These are phyloP conservation scores for Trissolcus brochymenae DNA, from an alignment of 2,888 invertebrate species.

Conservation along the genomic window DNA sequence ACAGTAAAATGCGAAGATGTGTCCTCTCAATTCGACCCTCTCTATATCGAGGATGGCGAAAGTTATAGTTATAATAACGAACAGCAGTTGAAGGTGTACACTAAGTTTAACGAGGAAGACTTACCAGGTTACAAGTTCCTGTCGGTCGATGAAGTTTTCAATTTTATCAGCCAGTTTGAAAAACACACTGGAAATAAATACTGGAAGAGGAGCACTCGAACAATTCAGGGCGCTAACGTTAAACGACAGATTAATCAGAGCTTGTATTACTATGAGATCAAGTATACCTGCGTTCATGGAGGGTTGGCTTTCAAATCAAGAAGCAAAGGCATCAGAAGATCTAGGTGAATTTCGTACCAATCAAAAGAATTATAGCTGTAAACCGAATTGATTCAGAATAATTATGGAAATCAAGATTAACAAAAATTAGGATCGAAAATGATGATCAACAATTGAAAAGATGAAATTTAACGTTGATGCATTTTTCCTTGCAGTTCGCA, in stretches of 20 bases:
- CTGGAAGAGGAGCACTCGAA: constrained; percentile 39
- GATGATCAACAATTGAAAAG: not conserved
- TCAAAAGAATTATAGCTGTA: not conserved
- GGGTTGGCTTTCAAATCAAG: constrained; percentile 40
- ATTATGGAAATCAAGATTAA: not conserved
- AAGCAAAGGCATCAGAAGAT: constrained; percentile 36
- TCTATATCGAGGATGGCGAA: constrained; percentile 14
- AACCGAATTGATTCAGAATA: not conserved
- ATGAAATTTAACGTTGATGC: too few species aligned
- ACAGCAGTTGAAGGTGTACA: constrained; percentile 8
- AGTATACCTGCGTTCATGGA: constrained; percentile 38
- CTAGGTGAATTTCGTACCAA: constrained; percentile 26
- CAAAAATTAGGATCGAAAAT: not conserved
- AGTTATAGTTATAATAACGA: not conserved
- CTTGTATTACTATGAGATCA: constrained; percentile 42
- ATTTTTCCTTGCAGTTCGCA: constrained; percentile 24
- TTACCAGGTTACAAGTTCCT: constrained; percentile 23
- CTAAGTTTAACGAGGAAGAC: constrained; percentile 21
- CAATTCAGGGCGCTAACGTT: constrained; percentile 24
- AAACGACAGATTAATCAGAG: constrained; percentile 31
- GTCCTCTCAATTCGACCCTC: constrained; percentile 17
- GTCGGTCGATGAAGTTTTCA: constrained; percentile 28
- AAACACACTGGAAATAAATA: constrained; percentile 25
- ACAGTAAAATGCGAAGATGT: constrained; percentile 26
- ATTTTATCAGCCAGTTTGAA: constrained; percentile 37